phyloP scores from a whole-genome alignment of 64 coral and sea anemone species.

The Pocillopora verrucosa region DNA sequence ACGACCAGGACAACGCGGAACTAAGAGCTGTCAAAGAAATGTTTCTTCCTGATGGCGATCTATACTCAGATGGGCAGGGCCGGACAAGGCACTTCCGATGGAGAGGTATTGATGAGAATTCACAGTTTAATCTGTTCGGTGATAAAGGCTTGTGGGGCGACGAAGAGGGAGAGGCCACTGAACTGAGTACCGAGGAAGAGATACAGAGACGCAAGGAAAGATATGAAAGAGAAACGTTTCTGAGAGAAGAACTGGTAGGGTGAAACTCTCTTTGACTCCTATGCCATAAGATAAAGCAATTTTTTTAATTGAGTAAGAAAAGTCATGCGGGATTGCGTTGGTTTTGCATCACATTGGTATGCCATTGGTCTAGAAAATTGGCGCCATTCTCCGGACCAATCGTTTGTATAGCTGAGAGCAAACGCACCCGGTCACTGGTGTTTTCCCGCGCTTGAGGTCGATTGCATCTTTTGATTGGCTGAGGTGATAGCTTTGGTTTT shows the following conservation, averaged over 20 bases:
- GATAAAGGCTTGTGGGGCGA: slow-evolving; percentile 80
- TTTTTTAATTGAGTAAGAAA: too few relatives aligned
- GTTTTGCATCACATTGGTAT: too few relatives aligned
- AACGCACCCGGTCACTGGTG: too few relatives aligned
- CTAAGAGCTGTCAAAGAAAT: slow-evolving; percentile 88
- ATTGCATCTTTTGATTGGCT: too few relatives aligned
- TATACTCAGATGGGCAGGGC: slow-evolving; percentile 78
- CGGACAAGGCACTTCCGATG: slow-evolving; percentile 91
- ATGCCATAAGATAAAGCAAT: neutral
- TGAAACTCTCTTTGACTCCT: neutral
- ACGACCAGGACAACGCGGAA: slow-evolving; percentile 91
- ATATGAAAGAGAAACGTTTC: slow-evolving; percentile 87
- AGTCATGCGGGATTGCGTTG: too few relatives aligned
- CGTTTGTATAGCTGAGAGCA: too few relatives aligned
- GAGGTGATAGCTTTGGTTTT: too few relatives aligned
- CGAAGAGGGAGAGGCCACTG: slow-evolving; percentile 62
- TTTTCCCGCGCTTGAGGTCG: too few relatives aligned
- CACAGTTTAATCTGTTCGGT: slow-evolving; percentile 87
- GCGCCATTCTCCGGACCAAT: too few relatives aligned
- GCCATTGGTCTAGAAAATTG: too few relatives aligned
- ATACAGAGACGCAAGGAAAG: slow-evolving; percentile 88
- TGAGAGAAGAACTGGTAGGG: slow-evolving; percentile 86
- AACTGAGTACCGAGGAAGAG: slow-evolving; percentile 80
- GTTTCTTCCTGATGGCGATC: slow-evolving; percentile 92
- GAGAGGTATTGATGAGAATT: slow-evolving; percentile 87